Percentiles rank a stretch among this genome's conserved stretches.
Conservation (phyloP, 2,797 vertebrate species). For the Glossophaga mutica region DNA sequence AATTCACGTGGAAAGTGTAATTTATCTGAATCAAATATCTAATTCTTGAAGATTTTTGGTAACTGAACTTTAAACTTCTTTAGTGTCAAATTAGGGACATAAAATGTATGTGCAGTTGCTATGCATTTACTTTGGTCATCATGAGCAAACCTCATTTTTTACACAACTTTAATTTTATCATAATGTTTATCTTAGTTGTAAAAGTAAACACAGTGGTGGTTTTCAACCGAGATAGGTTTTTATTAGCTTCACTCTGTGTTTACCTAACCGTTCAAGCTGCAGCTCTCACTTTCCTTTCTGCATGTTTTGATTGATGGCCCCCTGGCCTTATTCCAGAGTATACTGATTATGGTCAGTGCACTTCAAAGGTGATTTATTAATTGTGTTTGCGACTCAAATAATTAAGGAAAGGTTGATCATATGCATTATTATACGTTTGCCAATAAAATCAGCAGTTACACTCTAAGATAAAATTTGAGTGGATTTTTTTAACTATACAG, state of each 20-base stretch:
- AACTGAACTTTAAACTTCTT: conserved; percentile 50
- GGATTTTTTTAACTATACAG: background rate
- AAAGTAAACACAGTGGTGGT: conserved; percentile 64
- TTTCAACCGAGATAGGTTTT: conserved; percentile 64
- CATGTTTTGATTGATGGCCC: conserved; percentile 46
- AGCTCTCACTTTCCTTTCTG: conserved; percentile 10
- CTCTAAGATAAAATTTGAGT: conserved; percentile 41
- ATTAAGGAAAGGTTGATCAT: conserved; percentile 57
- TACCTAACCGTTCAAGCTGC: conserved; percentile 26
- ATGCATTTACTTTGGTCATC: conserved; percentile 62
- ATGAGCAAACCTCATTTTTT: conserved; percentile 66
- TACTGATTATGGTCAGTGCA: conserved; percentile 14
- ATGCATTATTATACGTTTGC: conserved; percentile 39
- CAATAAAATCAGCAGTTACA: conserved; percentile 44
- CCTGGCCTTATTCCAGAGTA: conserved; percentile 54
- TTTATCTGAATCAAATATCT: background rate
- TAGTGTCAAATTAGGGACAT: conserved; percentile 29
- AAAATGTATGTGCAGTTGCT: conserved; percentile 36
- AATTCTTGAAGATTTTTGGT: conserved; percentile 23
- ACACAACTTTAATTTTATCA: conserved; percentile 72
- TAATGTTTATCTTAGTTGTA: conserved; percentile 72
- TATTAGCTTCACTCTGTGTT: conserved; percentile 63
- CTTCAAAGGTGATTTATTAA: conserved; percentile 70
- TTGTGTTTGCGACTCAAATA: conserved; percentile 60
- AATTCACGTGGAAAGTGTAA: background rate